These are phyloP conservation scores for Lepidothrix coronata DNA, from an alignment of 2,113 vertebrate genomes.

Conservation along the genomic window DNA sequence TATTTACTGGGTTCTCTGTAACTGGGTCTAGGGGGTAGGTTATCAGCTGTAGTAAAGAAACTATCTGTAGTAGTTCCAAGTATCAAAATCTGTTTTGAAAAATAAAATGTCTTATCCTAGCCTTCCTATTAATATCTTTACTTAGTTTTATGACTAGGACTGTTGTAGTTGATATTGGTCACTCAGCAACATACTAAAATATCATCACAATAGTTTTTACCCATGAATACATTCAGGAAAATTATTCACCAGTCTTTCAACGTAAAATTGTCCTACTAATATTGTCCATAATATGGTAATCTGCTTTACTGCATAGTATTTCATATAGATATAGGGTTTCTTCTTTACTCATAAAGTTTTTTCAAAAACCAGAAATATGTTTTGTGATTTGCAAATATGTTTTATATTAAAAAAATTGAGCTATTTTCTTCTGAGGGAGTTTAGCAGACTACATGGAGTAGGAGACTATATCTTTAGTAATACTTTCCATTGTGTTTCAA, in stretches of 20 bases:
- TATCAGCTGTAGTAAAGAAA: neutral
- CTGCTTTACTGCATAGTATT: neutral
- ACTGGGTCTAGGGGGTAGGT: neutral
- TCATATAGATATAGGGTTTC: neutral
- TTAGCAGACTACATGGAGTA: neutral
- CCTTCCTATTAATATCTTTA: neutral
- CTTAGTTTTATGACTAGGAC: neutral
- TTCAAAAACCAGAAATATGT: conserved; percentile 24
- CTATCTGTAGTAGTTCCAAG: neutral
- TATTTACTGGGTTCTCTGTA: neutral
- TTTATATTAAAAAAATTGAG: conserved; percentile 6
- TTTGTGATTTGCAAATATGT: conserved; percentile 33
- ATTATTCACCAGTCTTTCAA: neutral
- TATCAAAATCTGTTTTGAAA: neutral
- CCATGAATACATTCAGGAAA: neutral
- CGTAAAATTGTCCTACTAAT: neutral
- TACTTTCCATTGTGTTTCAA: conserved; percentile 37
- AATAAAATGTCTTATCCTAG: neutral
- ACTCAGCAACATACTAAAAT: conserved; percentile 8
- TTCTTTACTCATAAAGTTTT: neutral
- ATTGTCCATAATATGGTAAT: neutral
- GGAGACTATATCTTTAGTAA: neutral
- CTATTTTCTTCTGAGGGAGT: neutral
- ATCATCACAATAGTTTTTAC: neutral
- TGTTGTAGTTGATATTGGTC: neutral